phyloP scores from a whole-genome alignment of 2,797 vertebrate species.

The Rhinoraja longicauda region DNA sequence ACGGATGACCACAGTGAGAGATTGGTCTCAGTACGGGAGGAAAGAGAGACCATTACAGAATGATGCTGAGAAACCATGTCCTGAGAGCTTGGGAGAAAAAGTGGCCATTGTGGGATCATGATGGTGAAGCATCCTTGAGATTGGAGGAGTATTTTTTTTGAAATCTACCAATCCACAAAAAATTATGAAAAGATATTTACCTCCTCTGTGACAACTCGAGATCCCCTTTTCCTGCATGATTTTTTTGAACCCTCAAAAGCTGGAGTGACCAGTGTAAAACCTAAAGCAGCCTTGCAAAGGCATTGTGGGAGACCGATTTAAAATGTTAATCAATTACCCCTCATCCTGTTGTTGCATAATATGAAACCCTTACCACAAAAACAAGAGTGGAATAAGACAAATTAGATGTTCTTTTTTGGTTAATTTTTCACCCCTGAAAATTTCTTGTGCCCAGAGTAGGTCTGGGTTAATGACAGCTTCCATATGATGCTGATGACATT shows the following conservation, averaged over 20 bases:
- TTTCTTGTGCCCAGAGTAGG: no score
- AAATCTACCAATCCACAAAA: no score
- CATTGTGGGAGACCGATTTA: neutral
- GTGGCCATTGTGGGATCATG: no score
- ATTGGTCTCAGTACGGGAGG: neutral
- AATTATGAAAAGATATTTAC: no score
- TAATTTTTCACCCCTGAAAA: no score
- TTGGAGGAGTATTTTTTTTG: no score
- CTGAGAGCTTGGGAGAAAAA: neutral
- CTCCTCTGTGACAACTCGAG: no score
- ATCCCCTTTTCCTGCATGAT: neutral
- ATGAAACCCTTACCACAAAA: neutral
- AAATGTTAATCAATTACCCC: neutral
- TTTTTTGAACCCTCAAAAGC: neutral
- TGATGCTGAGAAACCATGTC: neutral
- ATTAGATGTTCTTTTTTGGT: no score
- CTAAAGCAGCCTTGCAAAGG: no score
- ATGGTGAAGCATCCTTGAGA: no score
- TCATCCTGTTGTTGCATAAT: neutral
- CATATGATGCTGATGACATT: neutral
- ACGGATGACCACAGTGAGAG: neutral
- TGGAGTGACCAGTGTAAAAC: neutral
- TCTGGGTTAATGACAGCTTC: neutral
- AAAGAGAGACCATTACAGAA: neutral
- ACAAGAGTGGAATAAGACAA: neutral